A percentile compares a stretch with the other conserved stretches of the same genome.
These are phyloP conservation scores for Heliconius cydno DNA, from an alignment of 2,888 invertebrate species.

Conservation along the genomic window DNA sequence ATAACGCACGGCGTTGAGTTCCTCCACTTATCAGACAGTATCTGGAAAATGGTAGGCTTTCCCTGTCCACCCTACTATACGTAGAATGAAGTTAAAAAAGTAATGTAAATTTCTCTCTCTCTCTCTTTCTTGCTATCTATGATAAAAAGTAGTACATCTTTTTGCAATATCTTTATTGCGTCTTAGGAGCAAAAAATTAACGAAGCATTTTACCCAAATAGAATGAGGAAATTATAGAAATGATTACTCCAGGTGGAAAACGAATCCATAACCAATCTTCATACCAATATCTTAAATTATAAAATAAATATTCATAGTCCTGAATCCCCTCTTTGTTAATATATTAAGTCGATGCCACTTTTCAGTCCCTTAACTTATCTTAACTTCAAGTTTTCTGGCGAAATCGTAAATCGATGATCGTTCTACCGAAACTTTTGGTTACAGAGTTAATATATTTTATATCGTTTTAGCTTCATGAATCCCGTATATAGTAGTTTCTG, in stretches of 20 bases:
- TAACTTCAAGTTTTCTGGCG: neutral
- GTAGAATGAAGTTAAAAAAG: neutral
- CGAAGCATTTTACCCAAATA: too few species aligned
- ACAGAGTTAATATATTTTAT: conserved; percentile 28
- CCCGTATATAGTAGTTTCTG: neutral
- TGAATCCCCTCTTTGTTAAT: neutral
- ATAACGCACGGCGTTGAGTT: neutral
- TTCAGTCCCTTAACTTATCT: conserved; percentile 10
- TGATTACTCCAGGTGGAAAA: too few species aligned
- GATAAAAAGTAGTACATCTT: too few species aligned
- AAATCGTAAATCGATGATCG: conserved; percentile 32
- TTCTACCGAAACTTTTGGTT: conserved; percentile 26
- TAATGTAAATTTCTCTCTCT: too few species aligned
- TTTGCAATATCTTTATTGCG: too few species aligned
- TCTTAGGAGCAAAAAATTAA: too few species aligned
- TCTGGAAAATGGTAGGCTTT: neutral
- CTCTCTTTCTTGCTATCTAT: too few species aligned
- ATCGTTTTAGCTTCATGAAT: neutral
- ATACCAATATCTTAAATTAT: neutral
- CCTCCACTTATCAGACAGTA: neutral
- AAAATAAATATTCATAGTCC: conserved; percentile 13
- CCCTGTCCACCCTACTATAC: neutral
- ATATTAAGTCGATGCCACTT: conserved; percentile 1
- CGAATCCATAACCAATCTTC: neutral
- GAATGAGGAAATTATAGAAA: too few species aligned